Percentiles rank a stretch among this genome's conserved stretches.
Conservation (phyloP, 2,113 vertebrate species). For the Cinclus cinclus region DNA sequence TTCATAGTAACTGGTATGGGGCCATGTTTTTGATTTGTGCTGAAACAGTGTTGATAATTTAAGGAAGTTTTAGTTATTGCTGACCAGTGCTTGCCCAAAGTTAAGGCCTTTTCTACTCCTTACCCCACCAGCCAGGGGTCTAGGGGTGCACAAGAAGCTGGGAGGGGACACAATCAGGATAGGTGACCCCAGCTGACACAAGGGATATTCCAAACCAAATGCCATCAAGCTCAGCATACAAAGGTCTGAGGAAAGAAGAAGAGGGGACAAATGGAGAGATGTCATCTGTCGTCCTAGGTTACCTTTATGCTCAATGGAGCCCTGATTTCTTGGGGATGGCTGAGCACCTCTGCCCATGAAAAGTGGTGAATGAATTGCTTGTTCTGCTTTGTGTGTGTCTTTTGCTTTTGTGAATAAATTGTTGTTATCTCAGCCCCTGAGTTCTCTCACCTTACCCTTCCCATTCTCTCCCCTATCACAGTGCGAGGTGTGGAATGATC, state of each 20-base stretch:
- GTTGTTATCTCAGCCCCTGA: background rate
- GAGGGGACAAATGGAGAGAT: background rate
- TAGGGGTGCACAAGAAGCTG: background rate
- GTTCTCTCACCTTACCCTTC: background rate
- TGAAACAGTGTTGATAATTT: background rate
- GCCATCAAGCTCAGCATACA: background rate
- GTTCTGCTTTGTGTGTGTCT: background rate
- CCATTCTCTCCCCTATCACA: background rate
- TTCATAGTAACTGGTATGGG: background rate
- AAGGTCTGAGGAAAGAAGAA: background rate
- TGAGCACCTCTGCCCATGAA: background rate
- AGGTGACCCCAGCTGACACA: background rate
- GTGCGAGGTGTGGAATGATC: fast-evolving
- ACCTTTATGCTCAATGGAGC: background rate
- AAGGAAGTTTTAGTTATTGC: background rate
- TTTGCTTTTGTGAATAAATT: background rate
- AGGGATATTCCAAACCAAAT: background rate
- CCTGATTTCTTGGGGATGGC: background rate
- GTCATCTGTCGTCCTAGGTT: background rate
- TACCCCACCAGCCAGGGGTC: background rate
- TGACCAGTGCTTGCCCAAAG: background rate
- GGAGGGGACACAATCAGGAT: background rate
- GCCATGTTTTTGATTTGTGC: background rate
- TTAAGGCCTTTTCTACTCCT: background rate
- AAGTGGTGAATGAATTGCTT: background rate